These are phyloP conservation scores for Trypoxylon attenuatum DNA, from an alignment of 2,888 invertebrate genomes.

Conservation along the genomic window DNA sequence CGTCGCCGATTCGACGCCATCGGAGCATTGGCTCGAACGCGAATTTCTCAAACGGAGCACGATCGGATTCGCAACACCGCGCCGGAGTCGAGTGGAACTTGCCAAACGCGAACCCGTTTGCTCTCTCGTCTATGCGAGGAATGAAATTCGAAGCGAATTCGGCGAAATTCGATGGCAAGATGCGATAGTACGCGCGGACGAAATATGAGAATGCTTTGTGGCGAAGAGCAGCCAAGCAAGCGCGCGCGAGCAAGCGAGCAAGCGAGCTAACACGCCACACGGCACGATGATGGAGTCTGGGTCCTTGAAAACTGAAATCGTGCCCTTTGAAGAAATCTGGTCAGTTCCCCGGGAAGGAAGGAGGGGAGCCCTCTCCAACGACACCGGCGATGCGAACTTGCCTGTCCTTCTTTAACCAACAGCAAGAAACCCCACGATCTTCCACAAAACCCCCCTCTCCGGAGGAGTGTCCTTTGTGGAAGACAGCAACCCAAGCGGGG, in stretches of 20 bases:
- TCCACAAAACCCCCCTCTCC: slow-evolving; percentile 29
- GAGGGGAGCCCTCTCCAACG: slow-evolving; percentile 44
- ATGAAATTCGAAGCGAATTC: not conserved
- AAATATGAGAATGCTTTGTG: slow-evolving; percentile 37
- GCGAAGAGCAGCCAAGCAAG: too few relatives aligned
- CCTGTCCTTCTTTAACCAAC: slow-evolving; percentile 46
- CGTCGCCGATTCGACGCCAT: slow-evolving; percentile 51
- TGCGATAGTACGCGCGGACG: not conserved
- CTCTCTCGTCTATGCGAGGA: not conserved
- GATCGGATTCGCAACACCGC: too few relatives aligned
- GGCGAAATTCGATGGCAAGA: too few relatives aligned
- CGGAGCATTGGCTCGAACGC: slow-evolving; percentile 21
- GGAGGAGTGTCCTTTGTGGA: slow-evolving; percentile 48
- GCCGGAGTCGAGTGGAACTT: too few relatives aligned
- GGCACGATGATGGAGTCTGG: slow-evolving; percentile 64
- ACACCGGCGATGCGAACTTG: slow-evolving; percentile 14
- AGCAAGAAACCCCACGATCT: slow-evolving; percentile 23
- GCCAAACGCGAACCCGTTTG: too few relatives aligned
- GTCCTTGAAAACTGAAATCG: slow-evolving; percentile 75
- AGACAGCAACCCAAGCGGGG: slow-evolving; percentile 52
- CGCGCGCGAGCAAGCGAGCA: slow-evolving; percentile 30
- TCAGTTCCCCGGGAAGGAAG: slow-evolving; percentile 55
- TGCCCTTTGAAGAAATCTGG: slow-evolving; percentile 74
- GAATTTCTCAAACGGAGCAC: slow-evolving; percentile 15
- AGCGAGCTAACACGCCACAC: too few relatives aligned